phyloP scores from a whole-genome alignment of 2,888 invertebrate genomes.

The Xestia c-nigrum region DNA sequence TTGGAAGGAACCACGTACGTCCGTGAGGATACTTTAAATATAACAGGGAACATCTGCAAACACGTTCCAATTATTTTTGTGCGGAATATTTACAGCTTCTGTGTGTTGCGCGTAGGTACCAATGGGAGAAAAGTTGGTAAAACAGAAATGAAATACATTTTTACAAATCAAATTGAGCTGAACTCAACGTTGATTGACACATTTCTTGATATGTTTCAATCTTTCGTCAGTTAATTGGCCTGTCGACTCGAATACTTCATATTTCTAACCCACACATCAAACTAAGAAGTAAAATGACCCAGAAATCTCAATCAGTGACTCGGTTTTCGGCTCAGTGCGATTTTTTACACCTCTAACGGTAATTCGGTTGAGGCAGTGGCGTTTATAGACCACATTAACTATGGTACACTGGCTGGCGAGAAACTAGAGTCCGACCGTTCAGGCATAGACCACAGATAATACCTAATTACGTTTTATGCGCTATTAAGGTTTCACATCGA shows the following conservation, averaged over 20 bases:
- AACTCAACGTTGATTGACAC: constrained; percentile 9
- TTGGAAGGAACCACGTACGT: constrained; percentile 28
- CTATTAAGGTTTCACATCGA: constrained; percentile 47
- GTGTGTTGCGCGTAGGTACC: background rate
- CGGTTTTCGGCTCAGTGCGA: constrained; percentile 43
- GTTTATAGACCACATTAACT: constrained; percentile 42
- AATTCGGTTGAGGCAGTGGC: constrained; percentile 35
- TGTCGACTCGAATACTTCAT: constrained; percentile 18
- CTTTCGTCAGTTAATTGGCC: constrained; percentile 28
- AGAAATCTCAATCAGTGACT: constrained; percentile 62
- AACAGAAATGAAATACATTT: constrained; percentile 33
- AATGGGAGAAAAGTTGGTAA: constrained; percentile 2
- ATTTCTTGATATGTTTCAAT: constrained; percentile 27
- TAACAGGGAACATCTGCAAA: constrained; percentile 43
- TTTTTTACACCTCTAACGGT: constrained; percentile 61
- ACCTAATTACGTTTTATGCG: constrained; percentile 33
- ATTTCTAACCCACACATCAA: constrained; percentile 35
- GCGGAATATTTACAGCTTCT: constrained; percentile 14
- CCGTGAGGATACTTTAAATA: constrained; percentile 43
- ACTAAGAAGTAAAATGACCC: constrained; percentile 55
- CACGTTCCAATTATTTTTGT: constrained; percentile 39
- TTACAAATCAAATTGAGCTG: constrained; percentile 27
- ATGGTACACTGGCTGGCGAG: constrained; percentile 12
- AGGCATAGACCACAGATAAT: background rate
- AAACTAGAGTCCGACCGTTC: constrained; percentile 26